These are phyloP conservation scores for Agelastica alni DNA, from an alignment of 2,888 invertebrate genomes.

Conservation along the genomic window DNA sequence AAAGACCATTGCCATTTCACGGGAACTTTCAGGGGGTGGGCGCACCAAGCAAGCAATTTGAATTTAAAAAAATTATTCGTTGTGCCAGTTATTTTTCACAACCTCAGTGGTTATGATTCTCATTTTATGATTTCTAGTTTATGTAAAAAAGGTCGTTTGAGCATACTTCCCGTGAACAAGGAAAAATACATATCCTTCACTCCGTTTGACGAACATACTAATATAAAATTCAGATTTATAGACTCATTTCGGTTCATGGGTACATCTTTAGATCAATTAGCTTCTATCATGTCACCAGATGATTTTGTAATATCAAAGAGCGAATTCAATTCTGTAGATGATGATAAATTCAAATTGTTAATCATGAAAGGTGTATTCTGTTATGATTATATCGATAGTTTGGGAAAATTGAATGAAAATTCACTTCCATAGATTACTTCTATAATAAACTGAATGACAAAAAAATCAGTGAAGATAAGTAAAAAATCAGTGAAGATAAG, in stretches of 20 bases:
- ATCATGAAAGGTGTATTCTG: constrained; percentile 22
- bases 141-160: constrained; percentile 24
- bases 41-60: constrained; percentile 45
- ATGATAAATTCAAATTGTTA: constrained; percentile 4
- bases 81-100: constrained; percentile 47
- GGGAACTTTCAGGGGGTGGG: constrained; percentile 39
- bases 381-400: constrained; percentile 10
- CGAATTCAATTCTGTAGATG: constrained; percentile 2
- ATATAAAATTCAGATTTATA: constrained; percentile 35
- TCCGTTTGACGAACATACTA: constrained; percentile 28
- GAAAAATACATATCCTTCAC: constrained; percentile 47
- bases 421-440: constrained; percentile 3
- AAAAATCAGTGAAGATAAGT: too few species aligned
- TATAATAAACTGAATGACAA: constrained; percentile 4
- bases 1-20: constrained; percentile 44
- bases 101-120: constrained; percentile 42
- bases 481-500: constrained; percentile 18
- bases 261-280: constrained; percentile 40
- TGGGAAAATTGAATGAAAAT: constrained; percentile 14
- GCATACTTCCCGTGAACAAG: constrained; percentile 42
- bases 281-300: constrained; percentile 40
- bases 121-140: constrained; percentile 45
- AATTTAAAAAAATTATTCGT: constrained; percentile 40
- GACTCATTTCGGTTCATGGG: constrained; percentile 46
- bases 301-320: constrained; percentile 10